These are phyloP conservation scores for Amblyornis subalaris DNA, from an alignment of 2,113 vertebrate genomes.

Conservation along the genomic window DNA sequence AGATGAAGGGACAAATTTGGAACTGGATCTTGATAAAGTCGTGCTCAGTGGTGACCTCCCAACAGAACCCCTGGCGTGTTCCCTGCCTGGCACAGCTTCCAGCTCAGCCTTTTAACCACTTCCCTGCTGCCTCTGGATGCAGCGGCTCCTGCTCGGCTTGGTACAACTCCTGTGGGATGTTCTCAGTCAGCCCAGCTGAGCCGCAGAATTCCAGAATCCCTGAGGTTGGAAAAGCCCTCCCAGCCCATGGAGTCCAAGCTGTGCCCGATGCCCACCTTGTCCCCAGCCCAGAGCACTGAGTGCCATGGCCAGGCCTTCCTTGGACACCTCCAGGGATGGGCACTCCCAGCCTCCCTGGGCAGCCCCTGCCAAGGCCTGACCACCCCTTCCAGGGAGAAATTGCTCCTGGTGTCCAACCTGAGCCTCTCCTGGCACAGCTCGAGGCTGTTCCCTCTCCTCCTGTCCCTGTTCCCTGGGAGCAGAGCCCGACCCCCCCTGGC, in stretches of 20 bases:
- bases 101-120: not conserved
- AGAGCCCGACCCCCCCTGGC: too few species aligned
- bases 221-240: not conserved
- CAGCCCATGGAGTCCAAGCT: fast-evolving
- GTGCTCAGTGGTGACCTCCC: not conserved
- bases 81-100: not conserved
- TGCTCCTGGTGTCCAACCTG: not conserved
- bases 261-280: not conserved
- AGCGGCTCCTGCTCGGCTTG: not conserved
- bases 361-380: not conserved
- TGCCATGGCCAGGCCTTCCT: not conserved
- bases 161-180: not conserved
- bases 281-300: not conserved
- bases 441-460: too few species aligned
- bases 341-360: not conserved
- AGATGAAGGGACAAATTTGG: not conserved
- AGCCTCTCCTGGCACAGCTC: too few species aligned
- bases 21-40: not conserved
- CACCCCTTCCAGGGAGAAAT: not conserved
- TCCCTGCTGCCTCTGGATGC: not conserved
- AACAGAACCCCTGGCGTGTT: not conserved
- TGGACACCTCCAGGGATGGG: not conserved
- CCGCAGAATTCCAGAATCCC: not conserved
- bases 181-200: not conserved
- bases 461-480: too few species aligned